phyloP scores from a whole-genome alignment of 2,888 invertebrate species.

The Suillia variegata region DNA sequence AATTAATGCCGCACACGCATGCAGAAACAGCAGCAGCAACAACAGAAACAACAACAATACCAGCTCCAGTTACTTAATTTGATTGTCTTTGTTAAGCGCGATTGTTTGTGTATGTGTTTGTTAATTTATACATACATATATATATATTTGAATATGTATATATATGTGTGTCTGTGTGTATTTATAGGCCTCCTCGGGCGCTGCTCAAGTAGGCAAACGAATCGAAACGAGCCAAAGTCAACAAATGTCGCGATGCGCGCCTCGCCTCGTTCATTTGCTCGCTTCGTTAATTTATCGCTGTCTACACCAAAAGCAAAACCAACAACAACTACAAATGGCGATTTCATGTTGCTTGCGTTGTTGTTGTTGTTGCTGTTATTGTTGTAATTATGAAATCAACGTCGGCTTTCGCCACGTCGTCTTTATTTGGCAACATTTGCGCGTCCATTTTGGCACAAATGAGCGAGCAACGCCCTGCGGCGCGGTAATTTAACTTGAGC shows the following conservation, averaged over 20 bases:
- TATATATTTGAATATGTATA: too few species aligned
- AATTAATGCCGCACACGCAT: slow-evolving; percentile 10
- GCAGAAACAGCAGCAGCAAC: not conserved
- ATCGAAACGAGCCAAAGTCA: not conserved
- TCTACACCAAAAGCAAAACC: not conserved
- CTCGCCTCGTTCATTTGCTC: too few species aligned
- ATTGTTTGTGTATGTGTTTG: not conserved
- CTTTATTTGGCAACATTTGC: not conserved
- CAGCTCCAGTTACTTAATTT: not conserved
- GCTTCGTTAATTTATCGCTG: slow-evolving; percentile 2
- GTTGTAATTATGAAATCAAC: not conserved
- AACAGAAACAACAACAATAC: not conserved
- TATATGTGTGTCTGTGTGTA: not conserved
- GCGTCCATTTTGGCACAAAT: not conserved
- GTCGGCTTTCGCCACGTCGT: not conserved
- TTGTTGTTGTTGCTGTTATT: too few species aligned
- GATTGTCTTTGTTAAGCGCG: not conserved
- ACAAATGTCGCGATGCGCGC: not conserved
- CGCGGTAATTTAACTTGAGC: too few species aligned
- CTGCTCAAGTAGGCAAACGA: not conserved
- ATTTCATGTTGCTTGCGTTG: not conserved
- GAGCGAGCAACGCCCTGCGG: too few species aligned
- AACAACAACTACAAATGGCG: not conserved
- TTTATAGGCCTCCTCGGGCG: not conserved
- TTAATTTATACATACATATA: too few species aligned